Percentiles rank a stretch among this genome's conserved stretches.
These are phyloP conservation scores for Melanogrammus aeglefinus DNA, from an alignment of 2,797 vertebrate genomes.

Conservation along the genomic window DNA sequence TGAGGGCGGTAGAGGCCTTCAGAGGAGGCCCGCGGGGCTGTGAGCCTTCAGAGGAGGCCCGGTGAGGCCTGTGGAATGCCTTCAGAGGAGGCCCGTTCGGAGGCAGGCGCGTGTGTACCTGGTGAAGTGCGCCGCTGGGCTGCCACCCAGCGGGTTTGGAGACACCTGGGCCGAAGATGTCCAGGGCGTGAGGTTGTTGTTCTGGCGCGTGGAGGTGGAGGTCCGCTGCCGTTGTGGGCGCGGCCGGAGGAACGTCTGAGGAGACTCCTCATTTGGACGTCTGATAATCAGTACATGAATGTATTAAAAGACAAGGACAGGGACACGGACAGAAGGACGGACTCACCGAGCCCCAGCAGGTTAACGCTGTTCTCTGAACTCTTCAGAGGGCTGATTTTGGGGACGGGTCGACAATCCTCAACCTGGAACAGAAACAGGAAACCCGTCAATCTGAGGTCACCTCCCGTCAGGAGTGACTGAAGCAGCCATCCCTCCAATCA, in stretches of 20 bases:
- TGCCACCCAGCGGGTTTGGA: slow-evolving; percentile 90
- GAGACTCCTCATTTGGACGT: slow-evolving; percentile 10
- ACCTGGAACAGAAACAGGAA: slow-evolving; percentile 66
- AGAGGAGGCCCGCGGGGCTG: no score
- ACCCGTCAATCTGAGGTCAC: not conserved
- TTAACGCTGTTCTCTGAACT: slow-evolving; percentile 83
- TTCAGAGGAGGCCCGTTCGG: no score
- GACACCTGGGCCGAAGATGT: slow-evolving; percentile 99
- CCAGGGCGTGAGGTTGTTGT: slow-evolving; percentile 90
- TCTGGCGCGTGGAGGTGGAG: slow-evolving; percentile 78
- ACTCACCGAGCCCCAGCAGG: slow-evolving; percentile 92
- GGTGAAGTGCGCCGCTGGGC: slow-evolving; percentile 71
- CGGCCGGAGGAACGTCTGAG: slow-evolving; percentile 82
- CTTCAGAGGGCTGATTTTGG: slow-evolving; percentile 86
- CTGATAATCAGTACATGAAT: not conserved
- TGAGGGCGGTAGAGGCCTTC: no score
- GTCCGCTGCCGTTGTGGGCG: no score
- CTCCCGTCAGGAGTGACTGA: not conserved
- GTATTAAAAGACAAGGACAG: not conserved
- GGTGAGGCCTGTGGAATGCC: no score
- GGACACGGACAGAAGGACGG: not conserved
- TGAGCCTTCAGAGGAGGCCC: not conserved
- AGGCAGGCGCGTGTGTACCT: slow-evolving; percentile 50
- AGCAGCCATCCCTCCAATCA: not conserved
- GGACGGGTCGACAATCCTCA: slow-evolving; percentile 81